Base-by-base conservation (phyloP, 2,797 vertebrate species). In the Diplodus sargus region DNA sequence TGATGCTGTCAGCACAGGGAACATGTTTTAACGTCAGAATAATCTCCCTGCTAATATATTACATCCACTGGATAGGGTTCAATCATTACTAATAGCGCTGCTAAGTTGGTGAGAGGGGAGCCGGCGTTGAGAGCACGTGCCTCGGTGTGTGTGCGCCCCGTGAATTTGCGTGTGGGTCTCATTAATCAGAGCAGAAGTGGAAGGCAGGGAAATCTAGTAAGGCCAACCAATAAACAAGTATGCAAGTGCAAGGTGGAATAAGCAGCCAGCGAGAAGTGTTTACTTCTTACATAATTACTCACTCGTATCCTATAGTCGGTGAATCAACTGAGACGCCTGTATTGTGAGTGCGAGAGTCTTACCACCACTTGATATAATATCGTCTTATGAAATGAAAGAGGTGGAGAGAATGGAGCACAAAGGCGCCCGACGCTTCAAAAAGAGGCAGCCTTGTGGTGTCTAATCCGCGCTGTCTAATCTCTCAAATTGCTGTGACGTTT, bases 21-120 rank as follows among this genome's bases (percentile, higher is more conserved):
- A 94, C 93, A 95, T 94, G 93, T 93, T 92, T 94, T 92, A 94
- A 95, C 93, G 87, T 95, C 94, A 94, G 92, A 95, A 95, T 95
- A 94, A 95, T 94, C 93, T 94, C 85, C 90, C 90, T 93, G 93
- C 93, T 94, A 95, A 95, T 94, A 95, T 93, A 94, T 95, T 94
- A 94, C 93, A 94, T 94, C 92, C 92, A 94, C 91, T 93, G 90
- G 90, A 94, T 90, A 91, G 90, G 92, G 91, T 94, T 94, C 93
- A 94, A 93, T 95, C 90, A 93, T 94, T 91, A 90, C 92, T 93
- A 94, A 93, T 93, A 93, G 90, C 87, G 74, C 87, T 80, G 89
- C 91, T 94, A 93, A 94, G 91, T 94, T 91, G 91, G 88, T 91
- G 90, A 92, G 91, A 91, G 79, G 87, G 81, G 76, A 91, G 91